A percentile compares a stretch with the other conserved stretches of the same genome.
Conservation (phyloP, 2,113 vertebrate genomes). For the Forbesichthys papilliferus region DNA sequence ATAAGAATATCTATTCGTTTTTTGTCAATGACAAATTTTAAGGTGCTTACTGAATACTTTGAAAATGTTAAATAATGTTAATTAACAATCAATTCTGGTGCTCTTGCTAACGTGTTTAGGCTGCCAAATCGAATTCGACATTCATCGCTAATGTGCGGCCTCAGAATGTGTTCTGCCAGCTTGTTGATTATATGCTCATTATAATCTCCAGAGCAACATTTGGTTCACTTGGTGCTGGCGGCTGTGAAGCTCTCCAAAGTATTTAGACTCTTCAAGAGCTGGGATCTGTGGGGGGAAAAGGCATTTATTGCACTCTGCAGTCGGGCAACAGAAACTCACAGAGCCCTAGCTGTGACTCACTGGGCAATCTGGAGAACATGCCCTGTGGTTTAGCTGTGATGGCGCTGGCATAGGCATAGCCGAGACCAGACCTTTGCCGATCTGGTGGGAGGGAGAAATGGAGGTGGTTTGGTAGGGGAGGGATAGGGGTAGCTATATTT, state of each 20-base stretch:
- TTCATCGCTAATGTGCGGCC: neutral
- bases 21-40: too few species aligned
- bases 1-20: too few species aligned
- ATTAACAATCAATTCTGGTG: neutral
- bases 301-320: constrained; percentile 39
- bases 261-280: constrained; percentile 10
- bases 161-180: neutral
- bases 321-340: constrained; percentile 53
- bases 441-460: constrained; percentile 43
- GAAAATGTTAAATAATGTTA: neutral
- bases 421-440: constrained; percentile 66
- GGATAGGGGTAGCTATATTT: neutral
- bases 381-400: constrained; percentile 71
- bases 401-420: constrained; percentile 54
- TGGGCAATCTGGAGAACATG: constrained; percentile 77
- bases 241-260: constrained; percentile 14
- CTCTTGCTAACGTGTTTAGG: neutral
- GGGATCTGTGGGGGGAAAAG: constrained; percentile 40
- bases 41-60: too few species aligned
- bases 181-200: constrained; percentile 4
- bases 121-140: neutral
- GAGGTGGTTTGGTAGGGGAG: constrained; percentile 10
- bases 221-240: neutral
- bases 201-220: constrained; percentile 13
- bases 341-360: constrained; percentile 62